Conservation (phyloP, 2,113 vertebrate species). For the Macquaria australasica region DNA sequence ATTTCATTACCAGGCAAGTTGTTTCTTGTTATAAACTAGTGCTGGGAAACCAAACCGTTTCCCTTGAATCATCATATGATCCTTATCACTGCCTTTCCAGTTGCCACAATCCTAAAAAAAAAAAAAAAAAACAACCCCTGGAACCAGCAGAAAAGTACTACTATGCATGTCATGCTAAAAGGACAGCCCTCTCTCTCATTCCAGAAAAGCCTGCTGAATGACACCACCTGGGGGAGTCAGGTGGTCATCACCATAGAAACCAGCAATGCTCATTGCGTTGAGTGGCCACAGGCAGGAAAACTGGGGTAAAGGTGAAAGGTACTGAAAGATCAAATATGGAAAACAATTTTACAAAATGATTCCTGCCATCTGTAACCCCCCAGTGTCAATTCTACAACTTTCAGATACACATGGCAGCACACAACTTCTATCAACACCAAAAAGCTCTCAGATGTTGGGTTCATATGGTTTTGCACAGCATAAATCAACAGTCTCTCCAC, state of each 20-base stretch:
- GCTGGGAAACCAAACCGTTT: background rate
- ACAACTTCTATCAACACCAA: too few species aligned
- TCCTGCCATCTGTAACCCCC: background rate
- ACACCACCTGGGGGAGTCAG: conserved; percentile 82
- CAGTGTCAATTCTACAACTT: background rate
- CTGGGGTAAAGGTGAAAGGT: conserved; percentile 74
- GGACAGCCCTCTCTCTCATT: conserved; percentile 67
- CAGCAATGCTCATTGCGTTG: conserved; percentile 64
- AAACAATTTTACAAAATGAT: background rate
- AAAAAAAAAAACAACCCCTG: background rate
- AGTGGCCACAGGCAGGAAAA: conserved; percentile 64
- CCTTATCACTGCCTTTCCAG: background rate
- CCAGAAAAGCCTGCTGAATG: conserved; percentile 83
- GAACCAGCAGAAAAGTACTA: conserved; percentile 45
- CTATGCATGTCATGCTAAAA: conserved; percentile 44
- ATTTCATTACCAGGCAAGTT: background rate
- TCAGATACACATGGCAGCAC: background rate
- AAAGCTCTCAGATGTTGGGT: background rate
- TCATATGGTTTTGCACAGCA: background rate
- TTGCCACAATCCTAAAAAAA: conserved; percentile 18
- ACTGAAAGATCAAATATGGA: conserved; percentile 28
- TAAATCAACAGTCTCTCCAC: background rate
- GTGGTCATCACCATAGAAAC: conserved; percentile 79
- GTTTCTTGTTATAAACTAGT: background rate
- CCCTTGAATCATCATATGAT: background rate